Evolutionary conservation across 2,113 vertebrate species (phyloP).

Genomic region (Eptatretus burgeri): DNA sequence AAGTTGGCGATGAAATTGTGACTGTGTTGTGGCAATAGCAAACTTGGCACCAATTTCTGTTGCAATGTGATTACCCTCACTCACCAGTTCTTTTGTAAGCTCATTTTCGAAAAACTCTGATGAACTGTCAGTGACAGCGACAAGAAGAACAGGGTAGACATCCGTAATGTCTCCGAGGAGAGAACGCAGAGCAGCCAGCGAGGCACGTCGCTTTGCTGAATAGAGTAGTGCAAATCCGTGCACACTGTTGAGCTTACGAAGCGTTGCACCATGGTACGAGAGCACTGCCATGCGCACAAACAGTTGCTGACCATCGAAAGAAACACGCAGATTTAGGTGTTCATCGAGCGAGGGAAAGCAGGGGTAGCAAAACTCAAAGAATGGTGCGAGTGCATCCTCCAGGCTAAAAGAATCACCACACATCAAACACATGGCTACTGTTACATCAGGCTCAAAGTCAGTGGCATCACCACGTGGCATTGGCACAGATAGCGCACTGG

Average conservation of each 20-base stretch:
- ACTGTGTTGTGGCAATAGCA: conserved; percentile 35
- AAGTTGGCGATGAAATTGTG: conserved; percentile 79
- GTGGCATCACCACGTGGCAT: conserved; percentile 69
- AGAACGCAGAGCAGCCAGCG: conserved; percentile 84
- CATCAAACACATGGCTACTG: conserved; percentile 97
- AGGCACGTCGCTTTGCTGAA: conserved; percentile 75
- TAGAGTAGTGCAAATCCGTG: conserved; percentile 96
- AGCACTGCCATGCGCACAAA: conserved; percentile 78
- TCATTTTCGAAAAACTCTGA: conserved; percentile 96
- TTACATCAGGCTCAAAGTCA: conserved; percentile 62
- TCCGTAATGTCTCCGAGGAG: conserved; percentile 89
- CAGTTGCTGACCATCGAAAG: conserved; percentile 61
- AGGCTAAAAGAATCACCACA: conserved; percentile 80
- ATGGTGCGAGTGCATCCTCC: conserved; percentile 88
- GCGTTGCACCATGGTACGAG: conserved; percentile 82
- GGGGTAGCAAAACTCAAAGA: conserved; percentile 73
- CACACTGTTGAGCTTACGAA: conserved; percentile 80
- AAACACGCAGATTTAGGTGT: conserved; percentile 79
- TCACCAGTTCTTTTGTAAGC: conserved; percentile 87
- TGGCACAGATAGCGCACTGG: conserved; percentile 52
- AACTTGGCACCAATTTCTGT: conserved; percentile 90
- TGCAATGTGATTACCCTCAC: conserved; percentile 89
- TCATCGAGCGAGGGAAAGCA: conserved; percentile 79
- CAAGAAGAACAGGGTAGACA: conserved; percentile 81
- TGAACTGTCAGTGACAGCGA: conserved; percentile 91